Conservation (phyloP, 2,113 vertebrate genomes). For the Eptesicus fuscus region DNA sequence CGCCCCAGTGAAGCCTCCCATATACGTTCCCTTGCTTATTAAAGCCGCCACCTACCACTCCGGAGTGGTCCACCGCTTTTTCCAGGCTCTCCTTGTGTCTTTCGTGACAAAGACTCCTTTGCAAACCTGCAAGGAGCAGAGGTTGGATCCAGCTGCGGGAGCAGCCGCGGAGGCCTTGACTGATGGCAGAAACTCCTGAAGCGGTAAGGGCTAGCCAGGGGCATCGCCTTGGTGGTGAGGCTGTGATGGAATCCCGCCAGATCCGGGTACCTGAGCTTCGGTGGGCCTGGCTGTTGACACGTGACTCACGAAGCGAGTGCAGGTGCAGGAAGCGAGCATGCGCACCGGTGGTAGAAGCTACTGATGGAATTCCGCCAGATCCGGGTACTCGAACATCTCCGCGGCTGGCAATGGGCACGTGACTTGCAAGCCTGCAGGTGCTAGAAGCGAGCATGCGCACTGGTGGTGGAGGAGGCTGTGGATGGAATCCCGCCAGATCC, state of each 20-base stretch:
- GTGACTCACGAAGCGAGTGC: no score
- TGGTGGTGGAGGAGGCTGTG: neutral
- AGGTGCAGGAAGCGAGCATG: neutral
- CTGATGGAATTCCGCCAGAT: fast-evolving
- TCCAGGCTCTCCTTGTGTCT: neutral
- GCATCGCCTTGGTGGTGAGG: neutral
- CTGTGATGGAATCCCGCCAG: neutral
- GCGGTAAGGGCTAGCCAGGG: fast-evolving
- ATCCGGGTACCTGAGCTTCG: neutral
- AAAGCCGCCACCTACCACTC: neutral
- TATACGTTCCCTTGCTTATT: no score
- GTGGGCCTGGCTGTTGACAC: neutral
- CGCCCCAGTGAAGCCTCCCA: no score
- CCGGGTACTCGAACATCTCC: fast-evolving
- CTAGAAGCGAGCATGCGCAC: neutral
- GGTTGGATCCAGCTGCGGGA: fast-evolving
- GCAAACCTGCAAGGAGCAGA: no score
- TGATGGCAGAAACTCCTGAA: fast-evolving
- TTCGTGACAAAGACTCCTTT: fast-evolving
- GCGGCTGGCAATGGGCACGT: fast-evolving
- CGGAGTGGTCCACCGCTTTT: fast-evolving
- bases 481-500: neutral
- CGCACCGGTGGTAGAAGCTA: fast-evolving
- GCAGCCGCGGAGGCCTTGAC: neutral
- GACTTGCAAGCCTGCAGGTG: neutral